Evolutionary conservation across 2,888 invertebrate genomes (phyloP), one percentile per base, ranked within the genome.

Genomic region (Arrhopalites spinosus): DNA sequence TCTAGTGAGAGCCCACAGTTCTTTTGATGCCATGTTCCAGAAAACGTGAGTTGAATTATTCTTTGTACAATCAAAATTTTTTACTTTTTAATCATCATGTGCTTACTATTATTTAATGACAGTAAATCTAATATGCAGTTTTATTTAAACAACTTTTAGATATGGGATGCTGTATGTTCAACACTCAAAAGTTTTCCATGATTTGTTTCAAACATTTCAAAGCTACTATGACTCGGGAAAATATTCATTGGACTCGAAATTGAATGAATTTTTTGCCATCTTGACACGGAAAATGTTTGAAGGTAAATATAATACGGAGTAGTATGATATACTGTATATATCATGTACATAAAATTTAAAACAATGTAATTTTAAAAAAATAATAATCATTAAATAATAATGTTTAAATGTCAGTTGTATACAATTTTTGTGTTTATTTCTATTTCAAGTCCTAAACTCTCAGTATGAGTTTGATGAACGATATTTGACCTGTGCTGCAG

Each of bases 131-230:
- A 11, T 43, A 45, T 67, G n/a, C n/a, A n/a, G n/a, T 67, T 20
- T 36, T 59, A 36, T 36, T 36, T n/a, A n/a, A n/a, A n/a, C n/a
- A n/a, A n/a, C 20, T 59, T 27, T 7, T 43, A 83, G 83, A 0
- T 98, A 98, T 87, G 97, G 97, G 73, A 91, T 95, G 86, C 91
- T 97, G 83, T 98, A 98, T 88, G 93, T 96, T 85, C 93, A 95
- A 85, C 95, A 98, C 86, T 90, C 96, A 15, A 92, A 93, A 84
- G 93, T 98, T 66, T 98, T 98, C 87, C 92, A 92, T 79, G 93
- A 95, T 85, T 89, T 98, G 78, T 98, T 96, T 87, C 90, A 90
- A 80, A 93, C 96, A 84, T 88, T 98, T 82, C 95, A 96, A 86
- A 90, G 90, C 84, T 98, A 97, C 86, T 97, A 96, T 87, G 89